Base-by-base conservation (phyloP, 2,797 vertebrate species). In the Helarctos malayanus region DNA sequence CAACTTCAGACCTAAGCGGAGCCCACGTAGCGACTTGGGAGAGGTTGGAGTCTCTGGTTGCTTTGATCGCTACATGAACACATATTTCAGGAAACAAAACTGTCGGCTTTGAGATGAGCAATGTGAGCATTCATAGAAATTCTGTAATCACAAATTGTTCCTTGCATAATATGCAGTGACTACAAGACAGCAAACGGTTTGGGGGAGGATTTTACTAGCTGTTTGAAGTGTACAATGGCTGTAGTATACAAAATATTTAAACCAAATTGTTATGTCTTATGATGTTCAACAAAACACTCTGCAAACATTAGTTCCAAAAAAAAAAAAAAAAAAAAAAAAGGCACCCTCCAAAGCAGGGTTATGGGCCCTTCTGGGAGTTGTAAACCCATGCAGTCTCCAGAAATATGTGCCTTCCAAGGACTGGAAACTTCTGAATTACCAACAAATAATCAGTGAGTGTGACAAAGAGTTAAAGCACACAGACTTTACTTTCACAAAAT, bases 321-420 rank as follows among this genome's bases (percentile, higher is more conserved):
- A 56, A 23, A 19, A 49, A 35, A 23, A 19, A 49, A 35, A 52
- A 59, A 29, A 23, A 54, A 73, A 73, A 54, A 94, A 41, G 8
- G 41, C 41, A 91, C 71, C 71, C n/a, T 93, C 56, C 45, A n/a
- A 93, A 29, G 19, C 45, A 92, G 61, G 29, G 82, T 97, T 95
- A 95, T 47, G 52, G 68, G 93, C 76, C 92, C 92, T 96, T 97
- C 52, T 49, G 97, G 96, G 96, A 97, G 90, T 73, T 96, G 76
- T 96, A 98, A 98, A 98, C 27, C 49, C 61, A 83, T 4, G 71
- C 96, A 97, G 97, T 3, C 87, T 95, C 95, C 97, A 98, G 65
- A 93, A 97, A 88, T 93, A 91, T 83, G 87, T 96, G 91, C 89
- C 59, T 97, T 97, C 84, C 71, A 85, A 97, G 59, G 84, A 29